Percentiles rank a stretch among this genome's conserved stretches.
Conservation (phyloP, 23 tunicate species). For the Aplidium turbinatum region DNA sequence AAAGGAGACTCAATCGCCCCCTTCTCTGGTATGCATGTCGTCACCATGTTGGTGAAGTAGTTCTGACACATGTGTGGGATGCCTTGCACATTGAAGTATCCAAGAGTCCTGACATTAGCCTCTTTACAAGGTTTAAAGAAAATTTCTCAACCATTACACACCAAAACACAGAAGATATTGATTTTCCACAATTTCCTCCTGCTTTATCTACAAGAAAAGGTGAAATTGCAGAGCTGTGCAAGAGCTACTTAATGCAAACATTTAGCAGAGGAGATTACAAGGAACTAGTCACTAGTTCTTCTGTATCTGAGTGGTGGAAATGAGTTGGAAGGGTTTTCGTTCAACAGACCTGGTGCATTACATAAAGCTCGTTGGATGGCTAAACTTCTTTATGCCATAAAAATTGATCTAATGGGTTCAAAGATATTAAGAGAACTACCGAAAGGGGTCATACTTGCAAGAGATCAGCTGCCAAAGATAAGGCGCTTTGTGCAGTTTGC, state of each 20-base stretch:
- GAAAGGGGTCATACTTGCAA: neutral
- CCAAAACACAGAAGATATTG: no score
- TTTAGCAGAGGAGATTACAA: conserved; percentile 11
- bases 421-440: neutral
- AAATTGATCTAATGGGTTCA: neutral
- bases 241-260: neutral
- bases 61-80: no score
- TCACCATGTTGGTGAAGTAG: no score
- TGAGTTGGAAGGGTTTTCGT: neutral
- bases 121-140: no score
- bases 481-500: neutral
- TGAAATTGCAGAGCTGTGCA: neutral
- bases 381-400: neutral
- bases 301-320: neutral
- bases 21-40: no score
- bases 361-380: conserved; percentile 20
- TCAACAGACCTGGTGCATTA: neutral
- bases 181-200: neutral
- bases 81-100: no score
- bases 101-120: no score
- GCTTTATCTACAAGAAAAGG: neutral
- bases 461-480: neutral
- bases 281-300: neutral
- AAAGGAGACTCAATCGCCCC: no score
- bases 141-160: no score